These are phyloP conservation scores for Meandrina meandrites DNA, from an alignment of 92 coral and sea anemone species.

Conservation along the genomic window DNA sequence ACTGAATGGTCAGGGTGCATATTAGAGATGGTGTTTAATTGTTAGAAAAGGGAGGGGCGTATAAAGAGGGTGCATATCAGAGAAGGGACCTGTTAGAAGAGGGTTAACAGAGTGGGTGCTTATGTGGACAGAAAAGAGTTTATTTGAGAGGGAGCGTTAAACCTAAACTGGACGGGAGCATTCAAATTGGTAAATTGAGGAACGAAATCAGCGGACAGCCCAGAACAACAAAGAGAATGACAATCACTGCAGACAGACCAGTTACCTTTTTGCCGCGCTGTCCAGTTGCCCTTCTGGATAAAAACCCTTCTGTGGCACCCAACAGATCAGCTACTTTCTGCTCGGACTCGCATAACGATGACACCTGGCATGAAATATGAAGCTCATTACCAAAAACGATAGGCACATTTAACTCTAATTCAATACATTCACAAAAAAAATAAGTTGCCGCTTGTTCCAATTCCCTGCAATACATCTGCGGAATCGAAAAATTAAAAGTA, in stretches of 20 bases:
- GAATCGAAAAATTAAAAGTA: neutral
- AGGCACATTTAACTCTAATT: neutral
- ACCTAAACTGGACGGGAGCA: no score
- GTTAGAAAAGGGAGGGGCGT: no score
- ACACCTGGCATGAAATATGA: conserved; percentile 54
- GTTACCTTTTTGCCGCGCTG: conserved; percentile 64
- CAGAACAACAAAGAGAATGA: neutral
- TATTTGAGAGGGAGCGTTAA: no score
- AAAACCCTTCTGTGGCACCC: conserved; percentile 78
- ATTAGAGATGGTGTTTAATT: no score
- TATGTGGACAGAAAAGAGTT: no score
- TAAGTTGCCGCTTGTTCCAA: neutral
- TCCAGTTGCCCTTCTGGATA: conserved; percentile 75
- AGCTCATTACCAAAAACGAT: no score
- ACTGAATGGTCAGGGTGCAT: no score
- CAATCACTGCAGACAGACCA: neutral
- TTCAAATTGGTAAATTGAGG: neutral
- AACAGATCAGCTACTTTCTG: conserved; percentile 76
- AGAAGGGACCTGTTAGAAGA: no score
- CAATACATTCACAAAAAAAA: neutral
- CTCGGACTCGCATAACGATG: conserved; percentile 63
- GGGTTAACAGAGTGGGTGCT: no score
- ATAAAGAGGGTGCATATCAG: no score
- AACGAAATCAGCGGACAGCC: neutral
- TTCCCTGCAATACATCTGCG: neutral